Percentiles rank a stretch among this genome's conserved stretches.
phyloP scores from a whole-genome alignment of 1,140 invertebrate species.

The Mizuhopecten yessoensis region DNA sequence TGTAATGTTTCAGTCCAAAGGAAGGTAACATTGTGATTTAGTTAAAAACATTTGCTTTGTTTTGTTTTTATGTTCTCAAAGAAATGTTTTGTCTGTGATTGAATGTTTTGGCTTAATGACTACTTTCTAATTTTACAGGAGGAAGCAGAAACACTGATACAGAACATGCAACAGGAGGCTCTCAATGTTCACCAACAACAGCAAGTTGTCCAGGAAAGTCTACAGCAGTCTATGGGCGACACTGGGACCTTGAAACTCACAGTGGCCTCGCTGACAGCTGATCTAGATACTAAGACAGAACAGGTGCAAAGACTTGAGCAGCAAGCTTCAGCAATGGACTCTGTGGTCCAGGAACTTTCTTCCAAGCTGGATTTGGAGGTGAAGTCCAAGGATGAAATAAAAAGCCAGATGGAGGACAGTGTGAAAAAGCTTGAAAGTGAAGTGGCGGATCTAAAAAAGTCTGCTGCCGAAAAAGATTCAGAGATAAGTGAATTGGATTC shows the following conservation, averaged over 20 bases:
- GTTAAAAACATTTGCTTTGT: too few relatives aligned
- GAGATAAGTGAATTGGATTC: not conserved
- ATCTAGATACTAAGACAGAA: not conserved
- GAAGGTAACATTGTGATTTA: too few relatives aligned
- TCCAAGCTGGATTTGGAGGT: not conserved
- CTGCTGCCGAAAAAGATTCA: not conserved
- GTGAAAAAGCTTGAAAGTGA: not conserved
- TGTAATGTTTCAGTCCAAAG: too few relatives aligned
- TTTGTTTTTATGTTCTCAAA: too few relatives aligned
- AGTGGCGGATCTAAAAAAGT: not conserved
- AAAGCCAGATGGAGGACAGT: not conserved
- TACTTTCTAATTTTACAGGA: not conserved
- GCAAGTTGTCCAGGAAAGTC: conserved; percentile 36
- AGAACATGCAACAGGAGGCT: conserved; percentile 36
- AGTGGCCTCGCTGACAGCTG: not conserved
- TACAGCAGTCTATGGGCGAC: conserved; percentile 43
- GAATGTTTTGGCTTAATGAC: too few relatives aligned
- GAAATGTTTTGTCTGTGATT: too few relatives aligned
- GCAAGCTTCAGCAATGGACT: not conserved
- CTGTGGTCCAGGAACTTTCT: not conserved
- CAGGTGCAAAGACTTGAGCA: not conserved
- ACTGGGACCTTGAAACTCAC: conserved; percentile 43
- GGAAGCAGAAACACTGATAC: not conserved
- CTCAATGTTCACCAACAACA: conserved; percentile 44
- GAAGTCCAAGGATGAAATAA: not conserved